Percentiles rank a stretch among this genome's conserved stretches.
These are phyloP conservation scores for Acleris emargana DNA, from an alignment of 2,888 invertebrate genomes.

Conservation along the genomic window DNA sequence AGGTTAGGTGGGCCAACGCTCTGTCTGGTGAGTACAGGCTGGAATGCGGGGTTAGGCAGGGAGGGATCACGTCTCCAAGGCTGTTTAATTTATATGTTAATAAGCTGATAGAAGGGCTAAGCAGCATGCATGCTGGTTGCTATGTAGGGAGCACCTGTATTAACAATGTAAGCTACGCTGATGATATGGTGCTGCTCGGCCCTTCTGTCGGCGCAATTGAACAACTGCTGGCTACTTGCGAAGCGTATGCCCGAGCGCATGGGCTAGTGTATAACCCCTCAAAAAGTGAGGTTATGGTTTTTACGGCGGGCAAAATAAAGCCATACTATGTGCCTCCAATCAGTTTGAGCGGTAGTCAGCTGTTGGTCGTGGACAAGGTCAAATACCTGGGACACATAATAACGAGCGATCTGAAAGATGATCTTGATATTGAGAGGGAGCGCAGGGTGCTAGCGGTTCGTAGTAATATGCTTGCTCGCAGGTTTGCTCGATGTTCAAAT, in stretches of 20 bases:
- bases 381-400: slow-evolving; percentile 5
- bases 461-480: slow-evolving; percentile 1
- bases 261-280: neutral
- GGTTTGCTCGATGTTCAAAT: slow-evolving; percentile 3
- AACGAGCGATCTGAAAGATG: slow-evolving; percentile 1
- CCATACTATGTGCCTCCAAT: too few species aligned
- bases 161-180: neutral
- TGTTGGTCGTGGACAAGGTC: too few species aligned
- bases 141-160: neutral
- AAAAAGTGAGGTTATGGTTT: too few species aligned
- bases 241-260: too few species aligned
- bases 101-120: neutral
- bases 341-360: too few species aligned
- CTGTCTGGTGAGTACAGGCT: neutral
- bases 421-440: slow-evolving; percentile 1
- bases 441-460: slow-evolving; percentile 4
- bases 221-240: too few species aligned
- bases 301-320: too few species aligned
- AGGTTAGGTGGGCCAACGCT: neutral
- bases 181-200: neutral
- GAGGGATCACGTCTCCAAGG: neutral
- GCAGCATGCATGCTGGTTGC: neutral
- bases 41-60: slow-evolving; percentile 2
- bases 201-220: too few species aligned
- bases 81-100: neutral